Percentiles rank a stretch among this genome's conserved stretches.
Evolutionary conservation across 2,113 vertebrate genomes (phyloP).

Genomic region (Pogonocichla stellata): DNA sequence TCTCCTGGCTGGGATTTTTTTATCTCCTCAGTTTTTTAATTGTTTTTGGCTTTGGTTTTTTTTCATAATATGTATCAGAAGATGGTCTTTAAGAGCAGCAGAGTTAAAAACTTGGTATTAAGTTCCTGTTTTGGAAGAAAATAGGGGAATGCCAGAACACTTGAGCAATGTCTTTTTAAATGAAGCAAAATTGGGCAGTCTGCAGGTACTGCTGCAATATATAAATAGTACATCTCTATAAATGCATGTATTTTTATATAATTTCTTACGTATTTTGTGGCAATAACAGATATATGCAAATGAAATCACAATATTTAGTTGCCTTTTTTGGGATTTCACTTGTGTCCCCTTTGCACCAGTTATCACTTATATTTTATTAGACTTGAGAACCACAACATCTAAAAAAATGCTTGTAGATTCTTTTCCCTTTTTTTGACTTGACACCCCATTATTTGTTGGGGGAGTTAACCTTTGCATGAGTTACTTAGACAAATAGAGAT

Average conservation of each 20-base stretch:
- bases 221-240: neutral
- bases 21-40: neutral
- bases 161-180: neutral
- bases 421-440: neutral
- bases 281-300: neutral
- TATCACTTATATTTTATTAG: neutral
- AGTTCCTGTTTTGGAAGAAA: neutral
- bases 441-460: neutral
- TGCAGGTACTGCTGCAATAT: neutral
- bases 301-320: neutral
- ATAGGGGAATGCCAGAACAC: neutral
- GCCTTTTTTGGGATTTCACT: neutral
- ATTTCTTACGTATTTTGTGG: neutral
- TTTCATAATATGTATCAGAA: neutral
- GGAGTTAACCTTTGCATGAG: neutral
- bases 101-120: conserved; percentile 10
- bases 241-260: neutral
- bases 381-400: neutral
- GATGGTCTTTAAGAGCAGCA: neutral
- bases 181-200: neutral
- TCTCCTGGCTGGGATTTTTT: neutral
- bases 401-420: neutral
- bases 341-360: neutral
- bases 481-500: neutral
- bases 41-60: neutral